These are phyloP conservation scores for Spinibarbus caldwelli DNA, from an alignment of 2,797 vertebrate genomes.

Conservation along the genomic window DNA sequence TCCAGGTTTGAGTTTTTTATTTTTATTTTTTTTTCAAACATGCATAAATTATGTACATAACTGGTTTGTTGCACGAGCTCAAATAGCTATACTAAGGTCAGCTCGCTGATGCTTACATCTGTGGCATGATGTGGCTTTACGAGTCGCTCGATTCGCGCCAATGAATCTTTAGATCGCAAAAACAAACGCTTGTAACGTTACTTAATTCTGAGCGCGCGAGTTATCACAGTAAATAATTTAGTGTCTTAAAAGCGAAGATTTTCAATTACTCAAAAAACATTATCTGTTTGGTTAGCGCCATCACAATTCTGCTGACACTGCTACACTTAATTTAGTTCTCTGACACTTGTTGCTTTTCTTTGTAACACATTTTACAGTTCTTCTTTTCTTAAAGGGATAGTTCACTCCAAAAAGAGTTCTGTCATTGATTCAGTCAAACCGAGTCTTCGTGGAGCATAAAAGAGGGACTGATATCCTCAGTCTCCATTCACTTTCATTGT, in stretches of 20 bases:
- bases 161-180: background rate
- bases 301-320: background rate
- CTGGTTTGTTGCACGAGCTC: background rate
- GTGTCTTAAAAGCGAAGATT: background rate
- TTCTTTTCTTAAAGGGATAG: slow-evolving; percentile 6
- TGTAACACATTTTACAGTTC: background rate
- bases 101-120: background rate
- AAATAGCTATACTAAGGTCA: background rate
- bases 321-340: background rate
- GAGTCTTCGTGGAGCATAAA: background rate
- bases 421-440: background rate
- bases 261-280: background rate
- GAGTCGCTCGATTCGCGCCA: slow-evolving; percentile 1
- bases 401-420: background rate
- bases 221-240: background rate
- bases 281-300: background rate
- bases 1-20: slow-evolving; percentile 64
- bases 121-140: background rate
- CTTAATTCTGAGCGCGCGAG: background rate
- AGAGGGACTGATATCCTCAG: background rate
- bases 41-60: background rate
- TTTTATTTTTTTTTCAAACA: background rate
- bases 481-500: background rate
- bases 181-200: background rate
- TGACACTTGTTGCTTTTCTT: slow-evolving; percentile 24